phyloP scores from a whole-genome alignment of 1,140 invertebrate genomes.

The Antheraea mylitta region DNA sequence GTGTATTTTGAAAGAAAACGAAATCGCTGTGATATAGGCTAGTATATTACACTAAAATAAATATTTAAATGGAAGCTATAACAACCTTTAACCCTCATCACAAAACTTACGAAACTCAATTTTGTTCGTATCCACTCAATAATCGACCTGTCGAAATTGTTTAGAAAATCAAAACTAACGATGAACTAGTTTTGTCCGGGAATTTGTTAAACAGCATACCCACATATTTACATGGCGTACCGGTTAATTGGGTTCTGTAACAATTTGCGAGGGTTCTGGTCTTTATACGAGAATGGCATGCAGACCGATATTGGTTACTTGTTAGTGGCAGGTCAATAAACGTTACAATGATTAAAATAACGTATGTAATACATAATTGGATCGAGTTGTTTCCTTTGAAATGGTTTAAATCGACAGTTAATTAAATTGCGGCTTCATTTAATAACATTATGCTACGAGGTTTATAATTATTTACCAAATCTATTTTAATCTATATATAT shows the following conservation, averaged over 20 bases:
- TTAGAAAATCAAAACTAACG: slow-evolving; percentile 29
- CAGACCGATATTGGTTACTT: slow-evolving; percentile 23
- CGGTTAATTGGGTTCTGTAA: slow-evolving; percentile 57
- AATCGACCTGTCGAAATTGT: slow-evolving; percentile 15
- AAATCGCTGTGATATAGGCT: too few species aligned
- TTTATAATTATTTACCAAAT: too few species aligned
- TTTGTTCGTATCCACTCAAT: slow-evolving; percentile 15
- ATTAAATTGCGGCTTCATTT: not conserved
- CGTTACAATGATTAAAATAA: not conserved
- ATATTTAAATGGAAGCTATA: not conserved
- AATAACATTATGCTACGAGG: too few species aligned
- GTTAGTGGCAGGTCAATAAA: slow-evolving; percentile 4
- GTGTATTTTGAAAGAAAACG: too few species aligned
- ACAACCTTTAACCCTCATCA: not conserved
- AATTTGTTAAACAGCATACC: slow-evolving; percentile 44
- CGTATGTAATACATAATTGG: not conserved
- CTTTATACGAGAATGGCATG: slow-evolving; percentile 29
- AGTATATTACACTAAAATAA: too few species aligned
- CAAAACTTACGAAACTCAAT: slow-evolving; percentile 9
- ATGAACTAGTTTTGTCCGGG: slow-evolving; percentile 46
- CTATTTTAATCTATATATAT: too few species aligned
- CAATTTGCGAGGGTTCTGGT: slow-evolving; percentile 41
- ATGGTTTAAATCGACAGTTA: not conserved
- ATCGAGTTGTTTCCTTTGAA: not conserved
- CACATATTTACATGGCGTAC: slow-evolving; percentile 44